phyloP scores from a whole-genome alignment of 2,113 vertebrate species.

The Polypterus bichir region DNA sequence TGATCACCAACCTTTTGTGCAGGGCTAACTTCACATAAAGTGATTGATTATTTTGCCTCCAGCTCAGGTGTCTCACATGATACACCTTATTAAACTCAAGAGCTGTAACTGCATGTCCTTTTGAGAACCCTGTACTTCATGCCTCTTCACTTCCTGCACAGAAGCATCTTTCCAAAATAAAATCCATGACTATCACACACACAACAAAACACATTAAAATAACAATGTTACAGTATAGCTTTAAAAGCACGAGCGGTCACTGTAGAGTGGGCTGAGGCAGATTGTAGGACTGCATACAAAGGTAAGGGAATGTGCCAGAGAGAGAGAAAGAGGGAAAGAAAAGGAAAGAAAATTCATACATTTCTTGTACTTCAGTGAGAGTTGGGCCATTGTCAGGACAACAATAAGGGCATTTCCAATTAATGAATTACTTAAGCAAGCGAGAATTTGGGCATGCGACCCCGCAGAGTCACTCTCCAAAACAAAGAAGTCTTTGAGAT shows the following conservation, averaged over 20 bases:
- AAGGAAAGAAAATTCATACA: constrained; percentile 44
- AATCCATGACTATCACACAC: no score
- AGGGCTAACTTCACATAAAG: no score
- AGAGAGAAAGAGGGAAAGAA: constrained; percentile 43
- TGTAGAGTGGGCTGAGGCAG: constrained; percentile 37
- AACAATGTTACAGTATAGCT: no score
- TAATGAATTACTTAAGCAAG: constrained; percentile 64
- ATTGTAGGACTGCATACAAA: constrained; percentile 57
- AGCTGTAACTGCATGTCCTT: no score
- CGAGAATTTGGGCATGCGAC: constrained; percentile 64
- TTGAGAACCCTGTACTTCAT: no score
- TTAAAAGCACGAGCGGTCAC: background rate
- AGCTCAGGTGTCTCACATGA: no score
- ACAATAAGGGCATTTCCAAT: constrained; percentile 68
- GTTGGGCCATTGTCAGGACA: constrained; percentile 63
- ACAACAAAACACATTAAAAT: no score
- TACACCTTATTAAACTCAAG: no score
- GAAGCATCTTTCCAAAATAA: no score
- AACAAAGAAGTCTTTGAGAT: constrained; percentile 38
- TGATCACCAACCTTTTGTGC: no score
- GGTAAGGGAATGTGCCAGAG: constrained; percentile 53
- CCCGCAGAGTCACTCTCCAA: constrained; percentile 40
- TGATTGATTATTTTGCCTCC: no score
- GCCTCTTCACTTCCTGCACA: no score
- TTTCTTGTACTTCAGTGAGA: constrained; percentile 53